Conservation (phyloP, 2,113 vertebrate species). For the Delphinus delphis region DNA sequence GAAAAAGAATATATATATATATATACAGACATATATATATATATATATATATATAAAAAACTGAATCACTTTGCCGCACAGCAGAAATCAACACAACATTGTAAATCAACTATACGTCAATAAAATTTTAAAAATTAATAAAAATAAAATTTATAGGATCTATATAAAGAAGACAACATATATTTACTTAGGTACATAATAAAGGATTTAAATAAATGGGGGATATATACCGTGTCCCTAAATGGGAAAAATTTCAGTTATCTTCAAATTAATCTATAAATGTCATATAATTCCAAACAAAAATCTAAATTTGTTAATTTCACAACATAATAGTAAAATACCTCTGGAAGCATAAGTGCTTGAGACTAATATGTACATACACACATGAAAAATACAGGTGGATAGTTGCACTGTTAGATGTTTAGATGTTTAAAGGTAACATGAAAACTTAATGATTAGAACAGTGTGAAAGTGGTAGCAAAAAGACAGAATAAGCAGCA, state of each 20-base stretch:
- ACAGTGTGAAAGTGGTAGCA: neutral
- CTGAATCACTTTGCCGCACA: neutral
- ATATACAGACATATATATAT: neutral
- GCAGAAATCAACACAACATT: neutral
- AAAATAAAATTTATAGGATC: neutral
- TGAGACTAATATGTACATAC: neutral
- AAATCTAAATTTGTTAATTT: constrained; percentile 16
- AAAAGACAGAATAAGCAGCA: neutral
- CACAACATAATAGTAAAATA: neutral
- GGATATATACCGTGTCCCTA: neutral
- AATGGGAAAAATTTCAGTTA: neutral
- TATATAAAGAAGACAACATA: neutral
- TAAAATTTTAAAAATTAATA: neutral
- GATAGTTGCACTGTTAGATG: neutral
- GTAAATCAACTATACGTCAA: neutral
- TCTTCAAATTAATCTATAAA: neutral
- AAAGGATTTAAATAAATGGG: neutral
- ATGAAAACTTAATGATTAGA: neutral
- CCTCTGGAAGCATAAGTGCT: neutral
- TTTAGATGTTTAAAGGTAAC: neutral
- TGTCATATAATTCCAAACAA: neutral
- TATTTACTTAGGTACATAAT: neutral
- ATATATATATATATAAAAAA: neutral
- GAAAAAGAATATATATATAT: neutral
- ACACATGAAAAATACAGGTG: neutral